Conservation (phyloP, 2,888 invertebrate species). For the Thecophora atra region DNA sequence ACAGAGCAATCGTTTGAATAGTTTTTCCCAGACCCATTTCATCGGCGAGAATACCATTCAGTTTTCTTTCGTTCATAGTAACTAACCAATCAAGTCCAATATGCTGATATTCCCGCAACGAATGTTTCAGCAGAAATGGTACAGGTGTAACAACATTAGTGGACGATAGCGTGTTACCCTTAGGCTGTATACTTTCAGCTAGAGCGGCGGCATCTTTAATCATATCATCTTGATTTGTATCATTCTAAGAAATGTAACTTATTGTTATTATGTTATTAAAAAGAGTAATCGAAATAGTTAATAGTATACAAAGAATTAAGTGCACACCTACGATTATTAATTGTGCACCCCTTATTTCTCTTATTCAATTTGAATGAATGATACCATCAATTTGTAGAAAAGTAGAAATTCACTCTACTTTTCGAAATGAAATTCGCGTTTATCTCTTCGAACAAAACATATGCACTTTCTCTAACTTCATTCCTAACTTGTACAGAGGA, state of each 20-base stretch:
- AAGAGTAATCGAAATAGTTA: too few relatives aligned
- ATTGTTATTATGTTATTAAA: too few relatives aligned
- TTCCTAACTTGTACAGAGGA: too few relatives aligned
- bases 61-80: conserved; percentile 92
- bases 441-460: too few relatives aligned
- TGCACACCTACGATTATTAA: too few relatives aligned
- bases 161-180: conserved; percentile 95
- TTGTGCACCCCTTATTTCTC: too few relatives aligned
- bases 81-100: conserved; percentile 98
- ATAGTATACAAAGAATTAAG: too few relatives aligned
- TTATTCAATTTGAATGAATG: background rate
- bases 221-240: conserved; percentile 71
- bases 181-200: conserved; percentile 96
- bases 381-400: too few relatives aligned
- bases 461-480: too few relatives aligned
- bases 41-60: conserved; percentile 96
- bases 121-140: conserved; percentile 90
- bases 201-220: conserved; percentile 93
- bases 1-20: conserved; percentile 93
- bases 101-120: conserved; percentile 91
- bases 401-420: too few relatives aligned
- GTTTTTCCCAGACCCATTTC: conserved; percentile 98
- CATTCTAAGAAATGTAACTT: conserved; percentile 2
- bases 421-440: too few relatives aligned
- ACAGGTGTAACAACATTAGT: conserved; percentile 93